phyloP scores from a whole-genome alignment of 2,797 vertebrate species.

The Gallinago nigripennis region DNA sequence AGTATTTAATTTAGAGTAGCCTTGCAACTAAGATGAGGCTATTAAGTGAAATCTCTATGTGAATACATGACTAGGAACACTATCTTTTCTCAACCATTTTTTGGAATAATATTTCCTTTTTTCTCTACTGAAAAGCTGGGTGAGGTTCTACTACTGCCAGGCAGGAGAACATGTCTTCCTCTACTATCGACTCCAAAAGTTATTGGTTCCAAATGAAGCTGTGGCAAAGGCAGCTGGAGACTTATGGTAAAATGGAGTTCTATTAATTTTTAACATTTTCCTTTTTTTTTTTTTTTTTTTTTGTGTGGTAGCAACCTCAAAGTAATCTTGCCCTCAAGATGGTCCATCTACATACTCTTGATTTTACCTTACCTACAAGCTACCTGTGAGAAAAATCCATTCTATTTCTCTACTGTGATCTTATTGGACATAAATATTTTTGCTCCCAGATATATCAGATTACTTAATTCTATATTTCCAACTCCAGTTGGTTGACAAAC shows the following conservation, averaged over 20 bases:
- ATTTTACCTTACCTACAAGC: not conserved
- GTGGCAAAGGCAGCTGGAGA: not conserved
- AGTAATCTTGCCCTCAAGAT: not conserved
- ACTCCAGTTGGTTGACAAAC: not conserved
- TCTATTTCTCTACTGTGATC: not conserved
- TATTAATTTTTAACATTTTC: not conserved
- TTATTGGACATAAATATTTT: not conserved
- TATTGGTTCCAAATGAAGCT: not conserved
- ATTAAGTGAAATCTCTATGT: not conserved
- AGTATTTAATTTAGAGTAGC: not conserved
- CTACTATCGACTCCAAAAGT: not conserved
- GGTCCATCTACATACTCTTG: not conserved
- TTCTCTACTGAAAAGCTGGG: not conserved
- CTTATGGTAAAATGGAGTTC: not conserved
- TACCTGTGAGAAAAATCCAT: not conserved
- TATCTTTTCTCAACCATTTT: not conserved
- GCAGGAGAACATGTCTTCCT: not conserved
- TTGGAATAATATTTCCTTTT: not conserved
- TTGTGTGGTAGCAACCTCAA: not conserved
- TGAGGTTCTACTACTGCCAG: not conserved
- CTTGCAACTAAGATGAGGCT: not conserved
- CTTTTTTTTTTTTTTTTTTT: not conserved
- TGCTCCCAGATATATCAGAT: not conserved
- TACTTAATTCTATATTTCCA: not conserved
- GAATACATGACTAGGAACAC: not conserved